Percentiles rank a stretch among this genome's conserved stretches.
phyloP scores from a whole-genome alignment of 1,140 invertebrate species.

The Neotoxoptera formosana region DNA sequence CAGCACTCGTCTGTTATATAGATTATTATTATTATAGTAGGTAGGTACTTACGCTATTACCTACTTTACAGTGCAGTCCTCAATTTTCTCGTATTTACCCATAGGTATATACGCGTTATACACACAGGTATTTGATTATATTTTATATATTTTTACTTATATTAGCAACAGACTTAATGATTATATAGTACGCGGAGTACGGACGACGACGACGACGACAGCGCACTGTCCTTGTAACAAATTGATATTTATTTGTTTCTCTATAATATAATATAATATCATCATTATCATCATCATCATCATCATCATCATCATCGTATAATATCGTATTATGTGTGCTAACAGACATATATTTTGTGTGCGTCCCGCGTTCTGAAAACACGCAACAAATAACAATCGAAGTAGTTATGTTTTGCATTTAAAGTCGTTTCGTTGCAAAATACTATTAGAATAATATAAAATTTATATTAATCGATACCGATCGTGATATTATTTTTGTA shows the following conservation, averaged over 20 bases:
- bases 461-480: not conserved
- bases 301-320: not conserved
- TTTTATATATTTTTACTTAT: too few relatives aligned
- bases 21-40: not conserved
- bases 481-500: not conserved
- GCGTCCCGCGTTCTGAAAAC: not conserved
- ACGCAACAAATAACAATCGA: not conserved
- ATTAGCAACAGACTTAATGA: slow-evolving; percentile 7
- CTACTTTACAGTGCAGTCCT: not conserved
- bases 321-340: not conserved
- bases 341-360: not conserved
- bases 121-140: not conserved
- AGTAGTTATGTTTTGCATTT: not conserved
- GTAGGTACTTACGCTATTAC: not conserved
- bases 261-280: too few relatives aligned
- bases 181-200: not conserved
- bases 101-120: not conserved
- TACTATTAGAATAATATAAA: too few relatives aligned
- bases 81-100: not conserved
- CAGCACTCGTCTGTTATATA: not conserved
- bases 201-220: not conserved
- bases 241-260: slow-evolving; percentile 29
- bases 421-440: not conserved
- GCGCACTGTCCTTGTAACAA: slow-evolving; percentile 5
- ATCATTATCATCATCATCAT: too few relatives aligned